Conservation (phyloP, 2,797 vertebrate genomes). For the Alectoris magna region DNA sequence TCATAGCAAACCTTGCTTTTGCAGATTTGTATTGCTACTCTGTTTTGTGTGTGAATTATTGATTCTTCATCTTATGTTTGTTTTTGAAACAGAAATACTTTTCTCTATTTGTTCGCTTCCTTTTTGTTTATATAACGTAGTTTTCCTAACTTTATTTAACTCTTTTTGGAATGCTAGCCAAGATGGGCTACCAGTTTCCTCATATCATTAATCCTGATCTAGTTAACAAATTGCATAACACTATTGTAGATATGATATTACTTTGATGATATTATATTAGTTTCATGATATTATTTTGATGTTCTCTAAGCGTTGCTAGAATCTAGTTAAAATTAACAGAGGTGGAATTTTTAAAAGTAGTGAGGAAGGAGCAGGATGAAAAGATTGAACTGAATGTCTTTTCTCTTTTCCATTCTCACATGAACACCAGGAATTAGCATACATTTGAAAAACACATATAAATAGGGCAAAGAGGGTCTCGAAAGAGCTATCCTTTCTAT, state of each 20-base stretch:
- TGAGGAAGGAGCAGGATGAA: neutral
- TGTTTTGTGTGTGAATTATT: neutral
- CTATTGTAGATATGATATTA: neutral
- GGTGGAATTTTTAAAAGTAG: neutral
- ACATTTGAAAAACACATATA: neutral
- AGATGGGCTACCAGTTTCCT: neutral
- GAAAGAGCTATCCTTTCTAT: neutral
- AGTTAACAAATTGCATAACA: neutral
- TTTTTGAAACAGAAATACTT: neutral
- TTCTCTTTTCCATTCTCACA: neutral
- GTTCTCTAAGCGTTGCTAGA: neutral
- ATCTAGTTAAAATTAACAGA: neutral
- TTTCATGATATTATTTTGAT: neutral
- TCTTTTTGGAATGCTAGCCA: neutral
- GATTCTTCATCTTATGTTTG: neutral
- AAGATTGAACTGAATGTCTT: neutral
- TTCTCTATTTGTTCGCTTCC: neutral
- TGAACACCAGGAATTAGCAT: neutral
- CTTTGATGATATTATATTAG: no score
- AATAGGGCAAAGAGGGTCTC: neutral
- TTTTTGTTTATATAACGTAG: neutral
- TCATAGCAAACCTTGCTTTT: neutral
- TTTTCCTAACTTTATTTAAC: neutral
- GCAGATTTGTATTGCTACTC: neutral
- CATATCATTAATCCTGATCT: neutral